Conservation (phyloP, 2,888 invertebrate genomes). For the Melinaea marsaeus region DNA sequence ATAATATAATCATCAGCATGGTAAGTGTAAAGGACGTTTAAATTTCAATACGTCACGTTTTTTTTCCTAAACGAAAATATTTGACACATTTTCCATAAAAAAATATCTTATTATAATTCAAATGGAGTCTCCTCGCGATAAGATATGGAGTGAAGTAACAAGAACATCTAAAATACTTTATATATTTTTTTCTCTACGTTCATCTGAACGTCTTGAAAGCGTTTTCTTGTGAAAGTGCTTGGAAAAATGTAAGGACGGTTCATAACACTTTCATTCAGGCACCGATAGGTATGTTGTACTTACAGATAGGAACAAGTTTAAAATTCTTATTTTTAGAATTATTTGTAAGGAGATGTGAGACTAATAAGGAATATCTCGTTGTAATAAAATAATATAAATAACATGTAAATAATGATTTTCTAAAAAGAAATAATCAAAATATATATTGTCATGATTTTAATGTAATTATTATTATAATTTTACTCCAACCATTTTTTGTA, state of each 20-base stretch:
- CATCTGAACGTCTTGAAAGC: background rate
- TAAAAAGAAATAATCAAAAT: no score
- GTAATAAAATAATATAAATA: no score
- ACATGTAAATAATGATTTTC: no score
- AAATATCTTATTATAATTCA: slow-evolving; percentile 16
- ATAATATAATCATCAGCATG: slow-evolving; percentile 17
- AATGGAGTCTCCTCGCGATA: slow-evolving; percentile 6
- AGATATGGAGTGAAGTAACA: slow-evolving; percentile 3
- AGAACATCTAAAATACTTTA: background rate
- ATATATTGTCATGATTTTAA: no score
- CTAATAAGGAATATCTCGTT: background rate
- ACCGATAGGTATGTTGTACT: background rate
- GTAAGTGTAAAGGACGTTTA: slow-evolving; percentile 16
- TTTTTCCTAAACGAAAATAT: background rate
- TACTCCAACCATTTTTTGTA: no score
- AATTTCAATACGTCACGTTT: background rate
- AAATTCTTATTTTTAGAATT: background rate
- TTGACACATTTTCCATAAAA: slow-evolving; percentile 5
- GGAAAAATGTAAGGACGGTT: background rate
- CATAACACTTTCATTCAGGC: slow-evolving; percentile 1
- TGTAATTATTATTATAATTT: no score
- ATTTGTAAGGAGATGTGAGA: background rate
- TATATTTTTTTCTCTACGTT: slow-evolving; percentile 7
- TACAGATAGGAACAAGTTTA: background rate
- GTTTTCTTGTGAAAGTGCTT: slow-evolving; percentile 6